These are phyloP conservation scores for Parauchenoglanis ngamensis DNA, from an alignment of 2,797 vertebrate genomes.

Conservation along the genomic window DNA sequence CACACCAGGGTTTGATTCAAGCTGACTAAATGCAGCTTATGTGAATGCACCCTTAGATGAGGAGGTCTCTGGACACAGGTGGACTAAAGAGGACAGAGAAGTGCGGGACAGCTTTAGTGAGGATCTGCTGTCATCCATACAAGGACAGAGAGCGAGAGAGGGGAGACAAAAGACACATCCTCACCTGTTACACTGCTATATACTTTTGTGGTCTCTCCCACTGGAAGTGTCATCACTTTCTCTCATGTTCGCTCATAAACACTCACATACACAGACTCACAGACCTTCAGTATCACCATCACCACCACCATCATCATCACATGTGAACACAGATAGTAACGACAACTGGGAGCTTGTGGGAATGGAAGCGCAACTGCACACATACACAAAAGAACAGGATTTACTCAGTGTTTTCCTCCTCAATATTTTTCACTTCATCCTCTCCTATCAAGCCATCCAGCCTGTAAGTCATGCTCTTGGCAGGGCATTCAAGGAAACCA, in stretches of 20 bases:
- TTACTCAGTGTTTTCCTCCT: constrained; percentile 56
- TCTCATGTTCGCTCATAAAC: constrained; percentile 40
- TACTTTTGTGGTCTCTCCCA: neutral
- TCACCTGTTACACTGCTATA: neutral
- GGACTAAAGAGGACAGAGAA: neutral
- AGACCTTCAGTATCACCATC: neutral
- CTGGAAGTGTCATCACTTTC: constrained; percentile 25
- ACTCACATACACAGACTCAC: constrained; percentile 6
- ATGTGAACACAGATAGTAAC: constrained; percentile 48
- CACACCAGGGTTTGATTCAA: neutral
- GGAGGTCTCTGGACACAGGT: neutral
- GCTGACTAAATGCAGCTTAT: neutral
- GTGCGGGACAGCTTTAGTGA: neutral
- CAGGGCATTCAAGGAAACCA: constrained; percentile 60
- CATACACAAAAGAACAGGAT: constrained; percentile 35
- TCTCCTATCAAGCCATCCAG: constrained; percentile 54
- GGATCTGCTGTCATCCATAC: neutral
- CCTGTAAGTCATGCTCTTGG: constrained; percentile 73
- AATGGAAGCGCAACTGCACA: constrained; percentile 29
- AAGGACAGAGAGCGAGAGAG: neutral
- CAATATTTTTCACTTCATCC: constrained; percentile 56
- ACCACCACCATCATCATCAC: neutral
- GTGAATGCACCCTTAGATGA: neutral
- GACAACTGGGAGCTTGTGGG: neutral
- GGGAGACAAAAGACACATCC: neutral